These are phyloP conservation scores for Fregetta grallaria DNA, from an alignment of 2,113 vertebrate species.

Conservation along the genomic window DNA sequence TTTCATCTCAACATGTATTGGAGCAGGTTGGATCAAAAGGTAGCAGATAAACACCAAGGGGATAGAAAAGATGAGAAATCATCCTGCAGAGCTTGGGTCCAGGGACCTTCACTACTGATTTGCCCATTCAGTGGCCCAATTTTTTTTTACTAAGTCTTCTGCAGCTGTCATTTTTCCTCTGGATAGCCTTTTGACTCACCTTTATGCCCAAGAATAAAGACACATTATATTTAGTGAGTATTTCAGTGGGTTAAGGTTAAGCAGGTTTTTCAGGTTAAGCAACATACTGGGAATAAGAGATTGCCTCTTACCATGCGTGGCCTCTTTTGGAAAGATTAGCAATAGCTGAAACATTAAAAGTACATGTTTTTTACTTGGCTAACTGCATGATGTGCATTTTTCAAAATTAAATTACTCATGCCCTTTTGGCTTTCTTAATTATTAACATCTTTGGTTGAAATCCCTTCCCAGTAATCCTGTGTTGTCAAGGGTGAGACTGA, in stretches of 20 bases:
- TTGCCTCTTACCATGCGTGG: slow-evolving; percentile 26
- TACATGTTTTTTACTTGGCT: slow-evolving; percentile 58
- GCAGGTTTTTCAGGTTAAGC: background rate
- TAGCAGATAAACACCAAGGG: slow-evolving; percentile 44
- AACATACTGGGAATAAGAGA: slow-evolving; percentile 22
- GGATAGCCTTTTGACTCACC: background rate
- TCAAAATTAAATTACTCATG: slow-evolving; percentile 61
- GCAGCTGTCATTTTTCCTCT: background rate
- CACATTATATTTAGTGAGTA: background rate
- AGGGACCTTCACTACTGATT: background rate
- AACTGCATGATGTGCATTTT: slow-evolving; percentile 47
- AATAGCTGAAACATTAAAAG: slow-evolving; percentile 55
- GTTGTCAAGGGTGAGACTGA: slow-evolving; percentile 30
- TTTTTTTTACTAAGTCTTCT: background rate
- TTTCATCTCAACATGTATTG: background rate
- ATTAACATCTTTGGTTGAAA: slow-evolving; percentile 65
- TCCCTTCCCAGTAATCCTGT: slow-evolving; percentile 8
- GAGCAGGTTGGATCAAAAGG: slow-evolving; percentile 40
- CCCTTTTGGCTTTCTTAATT: slow-evolving; percentile 69
- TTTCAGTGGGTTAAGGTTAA: background rate
- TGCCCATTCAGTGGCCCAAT: background rate
- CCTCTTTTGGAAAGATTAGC: slow-evolving; percentile 56
- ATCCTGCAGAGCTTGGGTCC: background rate
- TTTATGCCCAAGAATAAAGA: background rate
- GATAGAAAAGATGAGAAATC: background rate